Conservation (phyloP, 2,113 vertebrate species). For the Tursiops truncatus region DNA sequence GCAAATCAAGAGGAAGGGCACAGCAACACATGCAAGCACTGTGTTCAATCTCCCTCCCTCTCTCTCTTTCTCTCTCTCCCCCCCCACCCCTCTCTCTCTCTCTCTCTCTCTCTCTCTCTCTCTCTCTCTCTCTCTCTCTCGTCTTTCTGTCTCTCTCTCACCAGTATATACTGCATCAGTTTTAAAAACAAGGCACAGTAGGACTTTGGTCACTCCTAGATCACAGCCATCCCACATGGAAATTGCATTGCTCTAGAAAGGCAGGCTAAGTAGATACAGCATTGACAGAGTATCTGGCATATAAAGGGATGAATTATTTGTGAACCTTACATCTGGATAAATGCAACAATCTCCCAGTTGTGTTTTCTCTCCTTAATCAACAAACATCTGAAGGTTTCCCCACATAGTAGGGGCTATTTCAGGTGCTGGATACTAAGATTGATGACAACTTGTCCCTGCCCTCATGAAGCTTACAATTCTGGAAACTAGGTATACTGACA, state of each 20-base stretch:
- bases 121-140: too few species aligned
- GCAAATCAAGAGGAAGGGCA: too few species aligned
- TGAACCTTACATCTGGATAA: neutral
- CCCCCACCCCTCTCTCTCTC: neutral
- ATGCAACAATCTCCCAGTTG: neutral
- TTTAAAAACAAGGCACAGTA: neutral
- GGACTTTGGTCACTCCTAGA: neutral
- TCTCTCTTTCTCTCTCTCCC: neutral
- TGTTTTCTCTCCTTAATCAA: neutral
- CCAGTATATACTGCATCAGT: too few species aligned
- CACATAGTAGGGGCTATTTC: neutral
- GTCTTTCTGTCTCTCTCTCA: neutral
- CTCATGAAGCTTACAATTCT: neutral
- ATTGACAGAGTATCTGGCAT: neutral
- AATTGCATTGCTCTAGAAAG: neutral
- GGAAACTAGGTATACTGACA: neutral
- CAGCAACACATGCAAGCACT: neutral
- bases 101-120: neutral
- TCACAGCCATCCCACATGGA: neutral
- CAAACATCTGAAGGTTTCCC: neutral
- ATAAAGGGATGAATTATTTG: neutral
- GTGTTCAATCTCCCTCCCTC: neutral
- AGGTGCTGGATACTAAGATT: neutral
- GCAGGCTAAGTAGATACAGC: too few species aligned
- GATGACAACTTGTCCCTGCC: neutral